A percentile compares a stretch with the other conserved stretches of the same genome.
These are phyloP conservation scores for Montipora foliosa DNA, from an alignment of 64 coral and sea anemone genomes.

Conservation along the genomic window DNA sequence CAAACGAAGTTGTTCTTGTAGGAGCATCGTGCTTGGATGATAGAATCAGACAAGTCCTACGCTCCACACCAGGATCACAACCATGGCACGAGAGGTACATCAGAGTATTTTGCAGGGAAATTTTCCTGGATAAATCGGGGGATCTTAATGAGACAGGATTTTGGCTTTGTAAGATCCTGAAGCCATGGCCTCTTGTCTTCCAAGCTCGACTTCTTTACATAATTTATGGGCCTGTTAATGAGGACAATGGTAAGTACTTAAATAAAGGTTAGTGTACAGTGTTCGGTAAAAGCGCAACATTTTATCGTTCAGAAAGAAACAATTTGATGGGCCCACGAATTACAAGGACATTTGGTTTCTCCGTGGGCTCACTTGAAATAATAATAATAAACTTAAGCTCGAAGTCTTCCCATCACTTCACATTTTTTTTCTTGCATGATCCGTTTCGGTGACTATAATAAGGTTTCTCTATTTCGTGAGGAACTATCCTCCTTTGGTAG, in stretches of 20 bases:
- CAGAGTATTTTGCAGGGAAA: conserved; percentile 95
- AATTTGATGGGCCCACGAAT: no score
- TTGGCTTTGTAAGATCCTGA: conserved; percentile 93
- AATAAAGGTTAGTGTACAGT: background rate
- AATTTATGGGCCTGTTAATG: conserved; percentile 86
- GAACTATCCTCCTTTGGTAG: no score
- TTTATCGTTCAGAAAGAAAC: no score
- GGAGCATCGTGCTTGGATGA: conserved; percentile 93
- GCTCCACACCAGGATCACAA: conserved; percentile 81
- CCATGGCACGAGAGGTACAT: conserved; percentile 98
- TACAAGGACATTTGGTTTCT: no score
- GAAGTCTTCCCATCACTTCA: no score
- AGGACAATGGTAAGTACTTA: conserved; percentile 68
- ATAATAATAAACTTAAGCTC: no score
- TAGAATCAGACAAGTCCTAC: conserved; percentile 82
- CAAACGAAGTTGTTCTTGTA: background rate
- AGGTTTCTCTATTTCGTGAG: no score
- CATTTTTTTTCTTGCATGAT: no score
- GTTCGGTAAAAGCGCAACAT: background rate
- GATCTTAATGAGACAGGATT: conserved; percentile 87
- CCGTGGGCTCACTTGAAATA: no score
- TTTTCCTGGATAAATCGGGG: conserved; percentile 91
- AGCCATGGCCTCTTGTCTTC: conserved; percentile 94
- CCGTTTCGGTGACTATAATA: no score
- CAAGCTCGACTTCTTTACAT: conserved; percentile 94